A percentile compares a stretch with the other conserved stretches of the same genome.
phyloP scores from a whole-genome alignment of 2,888 invertebrate genomes.

The Pasiphila rectangulata region DNA sequence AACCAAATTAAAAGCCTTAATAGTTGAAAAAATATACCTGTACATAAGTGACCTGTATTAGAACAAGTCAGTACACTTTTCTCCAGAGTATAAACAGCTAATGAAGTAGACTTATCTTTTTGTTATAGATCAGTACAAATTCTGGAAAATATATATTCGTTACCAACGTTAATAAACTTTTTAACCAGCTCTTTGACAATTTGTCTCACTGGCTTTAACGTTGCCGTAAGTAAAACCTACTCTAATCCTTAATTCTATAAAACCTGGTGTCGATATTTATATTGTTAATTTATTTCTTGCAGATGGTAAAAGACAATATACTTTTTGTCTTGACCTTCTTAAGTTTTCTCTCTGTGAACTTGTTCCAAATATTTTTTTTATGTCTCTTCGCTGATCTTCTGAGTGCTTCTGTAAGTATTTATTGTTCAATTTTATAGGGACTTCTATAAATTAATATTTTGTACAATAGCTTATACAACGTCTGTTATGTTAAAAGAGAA shows the following conservation, averaged over 20 bases:
- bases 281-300: constrained; percentile 27
- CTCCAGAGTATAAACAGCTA: no score
- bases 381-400: constrained; percentile 61
- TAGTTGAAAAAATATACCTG: no score
- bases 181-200: constrained; percentile 53
- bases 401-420: constrained; percentile 50
- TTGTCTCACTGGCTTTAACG: constrained; percentile 60
- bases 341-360: constrained; percentile 46
- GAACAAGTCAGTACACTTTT: no score
- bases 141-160: constrained; percentile 48
- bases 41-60: no score
- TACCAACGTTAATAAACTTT: constrained; percentile 53
- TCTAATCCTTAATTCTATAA: not conserved
- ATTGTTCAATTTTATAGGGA: not conserved
- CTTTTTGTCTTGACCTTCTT: constrained; percentile 43
- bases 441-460: no score
- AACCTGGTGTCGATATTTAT: no score
- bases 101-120: no score
- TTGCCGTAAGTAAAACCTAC: constrained; percentile 40
- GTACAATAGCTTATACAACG: no score
- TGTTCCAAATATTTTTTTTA: constrained; percentile 56
- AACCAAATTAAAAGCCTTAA: no score
- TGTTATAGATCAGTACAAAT: constrained; percentile 41
- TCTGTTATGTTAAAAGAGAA: no score
- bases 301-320: constrained; percentile 47